Percentiles rank a stretch among this genome's conserved stretches.
These are phyloP conservation scores for Takifugu rubripes DNA, from an alignment of 2,797 vertebrate genomes.

Conservation along the genomic window DNA sequence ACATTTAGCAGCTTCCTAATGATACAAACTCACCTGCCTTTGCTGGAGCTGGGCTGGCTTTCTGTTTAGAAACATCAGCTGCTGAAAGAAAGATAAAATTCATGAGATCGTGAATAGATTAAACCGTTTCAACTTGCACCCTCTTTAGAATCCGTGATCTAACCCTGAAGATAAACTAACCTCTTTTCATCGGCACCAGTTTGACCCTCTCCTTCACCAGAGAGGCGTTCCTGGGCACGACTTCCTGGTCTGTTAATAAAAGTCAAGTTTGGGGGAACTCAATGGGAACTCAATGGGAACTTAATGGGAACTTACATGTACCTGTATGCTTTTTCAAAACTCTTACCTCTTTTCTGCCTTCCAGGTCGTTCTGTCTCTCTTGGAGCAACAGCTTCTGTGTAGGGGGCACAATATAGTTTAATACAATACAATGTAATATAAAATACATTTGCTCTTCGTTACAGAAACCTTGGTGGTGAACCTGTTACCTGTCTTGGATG, in stretches of 20 bases:
- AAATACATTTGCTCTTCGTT: neutral
- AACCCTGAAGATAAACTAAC: conserved; percentile 18
- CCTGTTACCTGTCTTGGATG: conserved; percentile 49
- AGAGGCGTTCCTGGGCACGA: conserved; percentile 36
- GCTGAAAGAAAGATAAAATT: conserved; percentile 2
- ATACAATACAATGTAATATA: neutral
- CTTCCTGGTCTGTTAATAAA: conserved; percentile 30
- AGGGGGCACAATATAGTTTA: conserved; percentile 12
- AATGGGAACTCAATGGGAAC: too few relatives aligned
- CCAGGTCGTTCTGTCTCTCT: conserved; percentile 51
- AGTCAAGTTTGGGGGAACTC: neutral
- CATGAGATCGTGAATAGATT: neutral
- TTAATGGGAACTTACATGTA: neutral
- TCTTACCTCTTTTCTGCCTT: conserved; percentile 50
- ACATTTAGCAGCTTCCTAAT: neutral
- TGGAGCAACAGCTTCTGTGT: conserved; percentile 38
- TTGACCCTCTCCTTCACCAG: conserved; percentile 47
- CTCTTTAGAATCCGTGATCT: too few relatives aligned
- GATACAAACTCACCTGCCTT: conserved; percentile 35
- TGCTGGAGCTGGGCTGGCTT: conserved; percentile 22
- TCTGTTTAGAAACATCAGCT: conserved; percentile 30
- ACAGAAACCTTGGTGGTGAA: neutral
- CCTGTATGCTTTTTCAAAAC: neutral
- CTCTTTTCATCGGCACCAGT: conserved; percentile 53
- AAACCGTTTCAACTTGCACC: neutral